Percentiles rank a stretch among this genome's conserved stretches.
Evolutionary conservation across 2,888 invertebrate species (phyloP).

Genomic region (Troides helena): DNA sequence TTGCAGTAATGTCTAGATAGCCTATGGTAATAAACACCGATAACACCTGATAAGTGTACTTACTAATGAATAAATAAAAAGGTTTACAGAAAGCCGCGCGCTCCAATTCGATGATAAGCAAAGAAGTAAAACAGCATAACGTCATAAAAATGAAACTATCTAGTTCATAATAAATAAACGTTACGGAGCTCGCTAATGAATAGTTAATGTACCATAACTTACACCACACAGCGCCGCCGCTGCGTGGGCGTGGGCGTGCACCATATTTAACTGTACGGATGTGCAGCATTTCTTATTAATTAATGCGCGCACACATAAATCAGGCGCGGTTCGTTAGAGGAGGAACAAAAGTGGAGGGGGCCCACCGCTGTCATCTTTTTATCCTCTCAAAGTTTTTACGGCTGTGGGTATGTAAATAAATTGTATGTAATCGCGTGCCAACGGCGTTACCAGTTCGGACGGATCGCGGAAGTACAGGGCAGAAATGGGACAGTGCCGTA

Average conservation of each 20-base stretch:
- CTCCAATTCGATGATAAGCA: too few relatives aligned
- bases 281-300: slow-evolving; percentile 74
- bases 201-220: slow-evolving; percentile 41
- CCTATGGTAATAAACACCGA: too few relatives aligned
- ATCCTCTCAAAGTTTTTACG: slow-evolving; percentile 40
- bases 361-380: slow-evolving; percentile 50
- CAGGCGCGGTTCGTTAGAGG: slow-evolving; percentile 75
- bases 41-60: background rate
- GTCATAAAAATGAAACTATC: slow-evolving; percentile 5
- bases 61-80: background rate
- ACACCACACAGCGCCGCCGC: slow-evolving; percentile 33
- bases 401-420: slow-evolving; percentile 59
- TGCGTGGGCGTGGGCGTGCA: slow-evolving; percentile 44
- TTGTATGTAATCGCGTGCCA: slow-evolving; percentile 60
- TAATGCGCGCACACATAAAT: slow-evolving; percentile 77
- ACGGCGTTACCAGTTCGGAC: slow-evolving; percentile 38
- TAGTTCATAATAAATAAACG: slow-evolving; percentile 33
- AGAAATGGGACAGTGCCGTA: slow-evolving; percentile 30
- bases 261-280: slow-evolving; percentile 53
- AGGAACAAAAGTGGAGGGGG: slow-evolving; percentile 60
- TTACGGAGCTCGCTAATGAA: slow-evolving; percentile 32
- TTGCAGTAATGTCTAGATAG: too few relatives aligned
- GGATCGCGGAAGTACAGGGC: slow-evolving; percentile 36
- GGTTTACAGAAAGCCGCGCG: too few relatives aligned
- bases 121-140: too few relatives aligned